Percentiles rank a stretch among this genome's conserved stretches.
Conservation (phyloP, 1,140 invertebrate species). For the Cyrtorhinus lividipennis region DNA sequence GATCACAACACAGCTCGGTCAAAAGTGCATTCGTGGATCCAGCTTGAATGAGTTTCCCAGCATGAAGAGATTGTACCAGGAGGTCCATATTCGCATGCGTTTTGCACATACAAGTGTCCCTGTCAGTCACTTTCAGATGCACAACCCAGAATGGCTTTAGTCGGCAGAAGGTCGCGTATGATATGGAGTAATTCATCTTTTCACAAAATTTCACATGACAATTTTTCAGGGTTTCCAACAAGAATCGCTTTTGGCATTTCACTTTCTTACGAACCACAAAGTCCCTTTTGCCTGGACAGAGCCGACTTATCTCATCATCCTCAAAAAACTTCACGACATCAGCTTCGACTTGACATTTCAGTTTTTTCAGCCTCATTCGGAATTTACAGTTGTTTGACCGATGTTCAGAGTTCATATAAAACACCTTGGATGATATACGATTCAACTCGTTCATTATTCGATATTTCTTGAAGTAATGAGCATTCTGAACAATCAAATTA, state of each 20-base stretch:
- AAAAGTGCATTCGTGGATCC: background rate
- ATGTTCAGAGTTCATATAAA: background rate
- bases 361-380: background rate
- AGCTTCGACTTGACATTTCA: background rate
- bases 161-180: background rate
- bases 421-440: background rate
- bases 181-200: background rate
- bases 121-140: background rate
- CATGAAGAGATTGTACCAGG: background rate
- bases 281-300: background rate
- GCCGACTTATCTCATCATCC: background rate
- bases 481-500: too few species aligned
- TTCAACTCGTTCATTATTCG: background rate
- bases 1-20: background rate
- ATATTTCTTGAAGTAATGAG: background rate
- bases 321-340: background rate
- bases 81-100: background rate
- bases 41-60: background rate
- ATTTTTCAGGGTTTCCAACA: background rate
- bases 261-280: background rate
- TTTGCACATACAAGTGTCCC: background rate
- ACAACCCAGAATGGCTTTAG: slow-evolving; percentile 1
- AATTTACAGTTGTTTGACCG: background rate
- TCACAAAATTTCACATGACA: background rate
- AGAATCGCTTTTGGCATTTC: background rate